Evolutionary conservation across 2,113 vertebrate genomes (phyloP).

Genomic region (Pyxicephalus adspersus): DNA sequence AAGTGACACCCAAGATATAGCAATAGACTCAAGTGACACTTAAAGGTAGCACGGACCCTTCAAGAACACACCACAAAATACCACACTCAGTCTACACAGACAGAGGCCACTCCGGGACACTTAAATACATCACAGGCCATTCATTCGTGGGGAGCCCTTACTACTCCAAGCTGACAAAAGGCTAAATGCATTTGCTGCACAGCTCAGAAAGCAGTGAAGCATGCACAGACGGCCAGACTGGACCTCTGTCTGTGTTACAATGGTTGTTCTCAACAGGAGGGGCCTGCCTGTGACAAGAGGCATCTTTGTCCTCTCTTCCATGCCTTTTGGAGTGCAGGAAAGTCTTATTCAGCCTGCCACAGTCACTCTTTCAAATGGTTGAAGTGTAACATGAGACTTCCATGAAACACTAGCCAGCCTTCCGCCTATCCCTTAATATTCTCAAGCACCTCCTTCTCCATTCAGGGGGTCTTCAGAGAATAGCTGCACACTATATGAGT

Average conservation of each 20-base stretch:
- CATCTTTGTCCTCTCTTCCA: conserved; percentile 68
- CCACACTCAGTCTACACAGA: conserved; percentile 62
- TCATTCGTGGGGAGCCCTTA: conserved; percentile 70
- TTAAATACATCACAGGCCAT: conserved; percentile 71
- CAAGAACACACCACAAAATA: too few species aligned
- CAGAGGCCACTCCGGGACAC: conserved; percentile 70
- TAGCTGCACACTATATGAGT: conserved; percentile 58
- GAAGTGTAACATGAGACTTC: conserved; percentile 74
- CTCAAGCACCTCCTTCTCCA: conserved; percentile 63
- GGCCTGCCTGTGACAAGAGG: conserved; percentile 76
- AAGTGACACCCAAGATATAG: too few species aligned
- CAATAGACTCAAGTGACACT: too few species aligned
- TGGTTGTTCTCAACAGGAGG: conserved; percentile 70
- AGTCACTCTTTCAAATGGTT: conserved; percentile 76
- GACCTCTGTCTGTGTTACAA: conserved; percentile 72
- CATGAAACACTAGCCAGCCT: conserved; percentile 71
- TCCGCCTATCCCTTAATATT: conserved; percentile 68
- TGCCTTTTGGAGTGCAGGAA: conserved; percentile 66
- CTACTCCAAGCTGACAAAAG: conserved; percentile 78
- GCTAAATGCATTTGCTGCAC: conserved; percentile 72
- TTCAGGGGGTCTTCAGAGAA: conserved; percentile 65
- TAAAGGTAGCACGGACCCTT: too few species aligned
- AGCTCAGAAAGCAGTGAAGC: conserved; percentile 71
- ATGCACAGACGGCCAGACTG: conserved; percentile 76
- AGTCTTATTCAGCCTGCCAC: conserved; percentile 71